Conservation (phyloP, 2,888 invertebrate genomes). For the Ectropis crepuscularia region DNA sequence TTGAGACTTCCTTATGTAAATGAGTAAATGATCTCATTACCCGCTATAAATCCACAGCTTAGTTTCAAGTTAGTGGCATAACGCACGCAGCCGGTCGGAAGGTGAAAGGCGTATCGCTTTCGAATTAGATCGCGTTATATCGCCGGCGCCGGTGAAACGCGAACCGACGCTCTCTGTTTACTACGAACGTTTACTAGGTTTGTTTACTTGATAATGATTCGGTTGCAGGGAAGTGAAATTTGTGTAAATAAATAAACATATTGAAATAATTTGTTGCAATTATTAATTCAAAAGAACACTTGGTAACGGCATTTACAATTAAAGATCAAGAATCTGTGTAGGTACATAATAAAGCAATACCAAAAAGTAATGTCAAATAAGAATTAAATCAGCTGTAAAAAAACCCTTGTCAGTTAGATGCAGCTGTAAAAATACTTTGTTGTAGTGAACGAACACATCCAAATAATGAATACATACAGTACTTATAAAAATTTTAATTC, state of each 20-base stretch:
- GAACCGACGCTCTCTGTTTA: slow-evolving; percentile 53
- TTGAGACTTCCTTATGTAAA: slow-evolving; percentile 20
- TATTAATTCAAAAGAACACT: too few relatives aligned
- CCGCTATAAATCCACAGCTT: slow-evolving; percentile 36
- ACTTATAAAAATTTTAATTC: too few relatives aligned
- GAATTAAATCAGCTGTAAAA: too few relatives aligned
- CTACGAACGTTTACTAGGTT: slow-evolving; percentile 24
- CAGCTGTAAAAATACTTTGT: too few relatives aligned
- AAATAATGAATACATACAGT: too few relatives aligned
- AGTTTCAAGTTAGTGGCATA: slow-evolving; percentile 50
- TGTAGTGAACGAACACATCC: too few relatives aligned
- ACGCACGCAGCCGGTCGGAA: slow-evolving; percentile 66
- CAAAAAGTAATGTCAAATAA: too few relatives aligned
- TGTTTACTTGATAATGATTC: slow-evolving; percentile 21
- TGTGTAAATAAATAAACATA: background rate
- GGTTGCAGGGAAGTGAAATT: slow-evolving; percentile 2
- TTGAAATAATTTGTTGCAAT: too few relatives aligned
- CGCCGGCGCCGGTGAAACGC: slow-evolving; percentile 76
- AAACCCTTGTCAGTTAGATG: too few relatives aligned
- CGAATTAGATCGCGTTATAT: slow-evolving; percentile 80
- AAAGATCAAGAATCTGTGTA: too few relatives aligned
- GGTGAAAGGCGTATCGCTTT: slow-evolving; percentile 84
- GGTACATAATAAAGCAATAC: too few relatives aligned
- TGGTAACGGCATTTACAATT: too few relatives aligned
- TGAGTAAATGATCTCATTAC: slow-evolving; percentile 33